Evolutionary conservation across 2,888 invertebrate species (phyloP), one percentile per base, ranked within the genome.

Genomic region (Lepetodrilus schrolli): DNA sequence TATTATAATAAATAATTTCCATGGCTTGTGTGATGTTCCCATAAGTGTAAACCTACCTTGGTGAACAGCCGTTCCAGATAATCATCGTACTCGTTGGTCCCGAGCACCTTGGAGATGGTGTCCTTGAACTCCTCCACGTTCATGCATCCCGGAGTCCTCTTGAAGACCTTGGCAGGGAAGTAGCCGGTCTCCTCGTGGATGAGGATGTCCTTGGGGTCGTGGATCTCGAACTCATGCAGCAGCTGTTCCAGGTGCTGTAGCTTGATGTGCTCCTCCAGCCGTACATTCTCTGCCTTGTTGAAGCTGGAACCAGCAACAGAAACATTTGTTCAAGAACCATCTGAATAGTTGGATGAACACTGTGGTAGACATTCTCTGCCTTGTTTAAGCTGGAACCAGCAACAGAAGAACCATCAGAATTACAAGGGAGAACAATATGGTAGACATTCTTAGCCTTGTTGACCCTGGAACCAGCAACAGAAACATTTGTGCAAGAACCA

Each of bases 21-120:
- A n/a, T n/a, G n/a, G n/a, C n/a, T n/a, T n/a, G n/a, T n/a, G n/a
- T n/a, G n/a, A n/a, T n/a, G n/a, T n/a, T n/a, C n/a, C n/a, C n/a
- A n/a, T n/a, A n/a, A 37, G 0, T 0, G 13, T 20, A 2, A 5
- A 68, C 78, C 50, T 76, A 90, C 90, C 86, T 90, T 90, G 26
- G 84, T 82, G 73, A 90, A 90, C 3, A 90, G 79, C 74, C 87
- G 89, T 34, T 89, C 89, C 74, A 90, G 72, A 72, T 90, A 89
- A 72, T 88, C 87, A 73, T 88, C 85, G 76, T 88, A 89, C 37
- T 87, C 86, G 65, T 86, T 78, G 0, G 88, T 86, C 13, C 82
- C 85, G 4, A 90, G 78, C 0, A 90, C 89, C 48, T 84, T 83
- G 26, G 84, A 82, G 30, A 90, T 85, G 3, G 87, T 83, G 38